Evolutionary conservation across 92 coral and sea anemone species (phyloP).

Genomic region (Parazoanthus atlanticus): DNA sequence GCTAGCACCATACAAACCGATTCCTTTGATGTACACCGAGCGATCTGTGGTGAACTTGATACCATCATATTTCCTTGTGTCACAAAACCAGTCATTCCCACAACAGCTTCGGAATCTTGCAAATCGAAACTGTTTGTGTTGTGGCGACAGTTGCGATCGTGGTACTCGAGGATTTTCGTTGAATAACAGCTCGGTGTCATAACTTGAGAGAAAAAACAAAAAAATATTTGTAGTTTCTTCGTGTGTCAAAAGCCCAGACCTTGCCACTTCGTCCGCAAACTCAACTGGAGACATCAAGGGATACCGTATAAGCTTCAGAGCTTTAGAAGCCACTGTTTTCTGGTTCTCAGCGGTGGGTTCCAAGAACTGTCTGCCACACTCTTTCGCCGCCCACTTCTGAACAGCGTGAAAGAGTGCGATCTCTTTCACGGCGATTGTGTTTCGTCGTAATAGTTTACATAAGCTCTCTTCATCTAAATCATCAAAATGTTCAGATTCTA

Average conservation of each 20-base stretch:
- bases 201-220: conserved; percentile 76
- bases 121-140: conserved; percentile 58
- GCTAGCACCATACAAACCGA: conserved; percentile 82
- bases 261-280: conserved; percentile 84
- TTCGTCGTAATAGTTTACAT: conserved; percentile 61
- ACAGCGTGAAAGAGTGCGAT: conserved; percentile 75
- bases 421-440: conserved; percentile 66
- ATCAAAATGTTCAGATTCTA: conserved; percentile 71
- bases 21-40: conserved; percentile 68
- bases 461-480: conserved; percentile 73
- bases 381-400: conserved; percentile 70
- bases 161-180: conserved; percentile 74
- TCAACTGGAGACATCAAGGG: conserved; percentile 81
- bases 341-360: conserved; percentile 56
- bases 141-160: conserved; percentile 27
- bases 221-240: conserved; percentile 79
- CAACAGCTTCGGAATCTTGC: conserved; percentile 85
- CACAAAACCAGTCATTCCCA: conserved; percentile 92
- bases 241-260: conserved; percentile 69
- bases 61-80: conserved; percentile 83
- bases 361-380: conserved; percentile 63
- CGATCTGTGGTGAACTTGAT: conserved; percentile 74
- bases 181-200: conserved; percentile 70
- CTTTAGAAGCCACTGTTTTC: conserved; percentile 69
- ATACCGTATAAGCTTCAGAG: conserved; percentile 70